Base-by-base conservation (phyloP, 2,113 vertebrate species). In the Psilopsiagon aymara region DNA sequence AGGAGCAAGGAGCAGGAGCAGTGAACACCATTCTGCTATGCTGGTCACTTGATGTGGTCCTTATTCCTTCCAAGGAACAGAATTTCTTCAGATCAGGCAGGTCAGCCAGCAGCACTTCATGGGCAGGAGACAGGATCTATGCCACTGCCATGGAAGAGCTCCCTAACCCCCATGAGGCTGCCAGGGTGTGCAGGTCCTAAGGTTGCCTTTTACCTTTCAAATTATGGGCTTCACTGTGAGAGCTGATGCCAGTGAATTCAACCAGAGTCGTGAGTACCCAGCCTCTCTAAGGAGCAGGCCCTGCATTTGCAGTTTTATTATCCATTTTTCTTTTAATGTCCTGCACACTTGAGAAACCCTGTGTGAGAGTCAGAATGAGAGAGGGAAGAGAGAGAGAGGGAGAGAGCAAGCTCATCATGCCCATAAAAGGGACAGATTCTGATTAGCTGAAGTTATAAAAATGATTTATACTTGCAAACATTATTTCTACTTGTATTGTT, bases 371-470 rank as follows among this genome's bases (percentile, higher is more conserved):
- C 79, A 95, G 95, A 95, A 94, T 52, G 82, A 95, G 97, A 94
- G 78, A 92, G 67, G 49, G 78, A 93, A 91, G 82, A 86, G 71
- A 82, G 67, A 20, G 78, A 39, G 51, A 33, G 75, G 8, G 77
- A 55, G 82, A 71, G 79, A 87, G 81, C 2, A 57, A 82, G 86
- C 97, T 96, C 94, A 94, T 97, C 95, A 90, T 84, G 82, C 90
- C 92, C 96, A 97, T 97, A 97, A 97, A 97, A 96, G 89, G 95
- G 96, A 97, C 92, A 96, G 96, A 97, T 97, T 97, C 97, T 97
- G 97, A 97, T 97, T 97, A 97, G 97, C 95, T 96, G 93, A 95
- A 97, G 97, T 97, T 97, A 97, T 97, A 97, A 97, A 97, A 97
- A 96, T 97, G 97, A 97, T 97, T 96, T 96, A 97, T 96, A 89